A percentile compares a stretch with the other conserved stretches of the same genome.
phyloP scores from a whole-genome alignment of 1,140 invertebrate species.

The Babylonia areolata region DNA sequence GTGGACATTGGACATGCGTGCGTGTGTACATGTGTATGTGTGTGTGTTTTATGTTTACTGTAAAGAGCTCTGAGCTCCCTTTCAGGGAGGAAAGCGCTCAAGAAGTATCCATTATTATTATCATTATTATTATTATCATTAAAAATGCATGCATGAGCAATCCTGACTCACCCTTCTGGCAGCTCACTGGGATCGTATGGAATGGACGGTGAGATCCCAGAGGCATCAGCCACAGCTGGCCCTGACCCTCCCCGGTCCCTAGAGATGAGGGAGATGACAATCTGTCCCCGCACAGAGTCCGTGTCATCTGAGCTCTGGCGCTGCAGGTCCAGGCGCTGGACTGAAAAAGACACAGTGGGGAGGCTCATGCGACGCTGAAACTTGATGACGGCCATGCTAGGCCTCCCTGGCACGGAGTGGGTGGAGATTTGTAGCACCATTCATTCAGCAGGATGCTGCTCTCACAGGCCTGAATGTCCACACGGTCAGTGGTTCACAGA shows the following conservation, averaged over 20 bases:
- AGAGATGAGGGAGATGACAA: slow-evolving; percentile 93
- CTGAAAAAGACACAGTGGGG: slow-evolving; percentile 78
- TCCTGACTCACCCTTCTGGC: slow-evolving; percentile 71
- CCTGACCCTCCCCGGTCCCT: slow-evolving; percentile 86
- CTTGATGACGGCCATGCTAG: slow-evolving; percentile 46
- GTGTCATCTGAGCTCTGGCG: slow-evolving; percentile 90
- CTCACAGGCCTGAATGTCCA: too few relatives aligned
- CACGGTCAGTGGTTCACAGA: too few relatives aligned
- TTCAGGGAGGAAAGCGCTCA: too few relatives aligned
- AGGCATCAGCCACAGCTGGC: slow-evolving; percentile 57
- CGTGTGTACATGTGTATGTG: background rate
- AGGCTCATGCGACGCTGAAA: slow-evolving; percentile 43
- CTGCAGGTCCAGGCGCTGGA: slow-evolving; percentile 93
- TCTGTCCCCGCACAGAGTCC: slow-evolving; percentile 94
- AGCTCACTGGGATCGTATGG: slow-evolving; percentile 78
- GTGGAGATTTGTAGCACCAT: slow-evolving; percentile 31
- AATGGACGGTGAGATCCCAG: slow-evolving; percentile 79
- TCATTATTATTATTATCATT: too few relatives aligned
- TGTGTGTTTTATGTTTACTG: too few relatives aligned
- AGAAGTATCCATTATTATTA: too few relatives aligned
- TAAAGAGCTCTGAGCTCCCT: too few relatives aligned
- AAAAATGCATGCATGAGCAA: too few relatives aligned
- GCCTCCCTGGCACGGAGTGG: background rate
- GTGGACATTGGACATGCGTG: too few relatives aligned
- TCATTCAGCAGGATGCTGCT: background rate